phyloP scores from a whole-genome alignment of 2,797 vertebrate genomes.

The Coccyzus lansbergi region DNA sequence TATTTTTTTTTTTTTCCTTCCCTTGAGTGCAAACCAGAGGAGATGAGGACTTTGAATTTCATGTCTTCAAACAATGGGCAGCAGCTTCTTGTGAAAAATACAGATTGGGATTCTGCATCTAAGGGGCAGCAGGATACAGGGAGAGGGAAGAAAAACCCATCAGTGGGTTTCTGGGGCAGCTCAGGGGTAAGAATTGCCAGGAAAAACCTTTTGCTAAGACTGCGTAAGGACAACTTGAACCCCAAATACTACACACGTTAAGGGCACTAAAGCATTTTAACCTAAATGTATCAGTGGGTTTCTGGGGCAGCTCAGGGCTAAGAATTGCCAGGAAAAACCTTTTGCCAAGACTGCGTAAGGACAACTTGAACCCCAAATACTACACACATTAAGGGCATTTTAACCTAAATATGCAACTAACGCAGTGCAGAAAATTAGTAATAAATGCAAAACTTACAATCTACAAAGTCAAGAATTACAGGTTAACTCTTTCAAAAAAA shows the following conservation, averaged over 20 bases:
- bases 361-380: conserved; percentile 14
- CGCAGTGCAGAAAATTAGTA: conserved; percentile 60
- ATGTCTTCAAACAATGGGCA: conserved; percentile 49
- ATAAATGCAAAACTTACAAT: conserved; percentile 63
- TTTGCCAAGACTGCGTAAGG: conserved; percentile 27
- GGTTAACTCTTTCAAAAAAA: conserved; percentile 43
- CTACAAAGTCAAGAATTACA: conserved; percentile 57
- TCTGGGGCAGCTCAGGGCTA: background rate
- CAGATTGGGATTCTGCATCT: background rate
- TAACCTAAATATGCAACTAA: too few species aligned
- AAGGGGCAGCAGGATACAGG: background rate
- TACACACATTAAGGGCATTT: background rate
- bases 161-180: background rate
- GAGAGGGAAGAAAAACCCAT: background rate
- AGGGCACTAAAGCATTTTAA: conserved; percentile 32
- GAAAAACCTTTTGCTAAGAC: conserved; percentile 23
- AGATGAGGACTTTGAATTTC: conserved; percentile 65
- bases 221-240: conserved; percentile 27
- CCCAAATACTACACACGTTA: background rate
- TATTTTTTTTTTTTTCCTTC: conserved; percentile 19
- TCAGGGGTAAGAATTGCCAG: background rate
- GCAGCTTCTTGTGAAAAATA: conserved; percentile 23
- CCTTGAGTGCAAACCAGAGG: conserved; percentile 48
- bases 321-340: background rate
- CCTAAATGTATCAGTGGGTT: background rate